phyloP scores from a whole-genome alignment of 2,113 vertebrate species.

The Phalacrocorax carbo region DNA sequence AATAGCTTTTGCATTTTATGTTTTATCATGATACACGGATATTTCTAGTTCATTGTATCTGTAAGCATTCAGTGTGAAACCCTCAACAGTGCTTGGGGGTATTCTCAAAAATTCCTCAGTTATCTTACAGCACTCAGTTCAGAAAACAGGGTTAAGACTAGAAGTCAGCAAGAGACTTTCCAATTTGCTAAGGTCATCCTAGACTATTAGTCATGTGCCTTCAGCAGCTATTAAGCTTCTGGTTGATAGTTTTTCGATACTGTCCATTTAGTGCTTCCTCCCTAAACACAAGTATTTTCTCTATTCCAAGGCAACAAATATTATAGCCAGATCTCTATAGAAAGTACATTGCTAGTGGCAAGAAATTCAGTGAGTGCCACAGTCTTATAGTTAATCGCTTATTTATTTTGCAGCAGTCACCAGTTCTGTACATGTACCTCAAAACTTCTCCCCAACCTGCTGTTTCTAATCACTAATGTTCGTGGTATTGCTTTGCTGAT shows the following conservation, averaged over 20 bases:
- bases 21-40: not conserved
- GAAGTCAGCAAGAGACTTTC: not conserved
- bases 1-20: not conserved
- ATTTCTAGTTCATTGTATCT: not conserved
- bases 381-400: not conserved
- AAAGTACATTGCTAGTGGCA: not conserved
- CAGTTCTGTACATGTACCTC: accelerated
- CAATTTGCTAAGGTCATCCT: not conserved
- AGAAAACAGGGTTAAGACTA: not conserved
- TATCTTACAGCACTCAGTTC: not conserved
- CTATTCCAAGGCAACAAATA: not conserved
- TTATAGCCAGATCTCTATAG: not conserved
- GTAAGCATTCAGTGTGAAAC: not conserved
- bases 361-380: not conserved
- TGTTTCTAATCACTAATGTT: not conserved
- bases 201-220: not conserved
- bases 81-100: not conserved
- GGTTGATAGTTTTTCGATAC: not conserved
- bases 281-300: not conserved
- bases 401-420: not conserved
- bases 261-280: not conserved
- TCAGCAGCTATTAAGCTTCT: not conserved
- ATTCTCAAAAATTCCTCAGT: not conserved
- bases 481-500: not conserved
- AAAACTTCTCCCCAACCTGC: not conserved